Conservation (phyloP, 2,888 invertebrate species). For the Synergus gifuensis region DNA sequence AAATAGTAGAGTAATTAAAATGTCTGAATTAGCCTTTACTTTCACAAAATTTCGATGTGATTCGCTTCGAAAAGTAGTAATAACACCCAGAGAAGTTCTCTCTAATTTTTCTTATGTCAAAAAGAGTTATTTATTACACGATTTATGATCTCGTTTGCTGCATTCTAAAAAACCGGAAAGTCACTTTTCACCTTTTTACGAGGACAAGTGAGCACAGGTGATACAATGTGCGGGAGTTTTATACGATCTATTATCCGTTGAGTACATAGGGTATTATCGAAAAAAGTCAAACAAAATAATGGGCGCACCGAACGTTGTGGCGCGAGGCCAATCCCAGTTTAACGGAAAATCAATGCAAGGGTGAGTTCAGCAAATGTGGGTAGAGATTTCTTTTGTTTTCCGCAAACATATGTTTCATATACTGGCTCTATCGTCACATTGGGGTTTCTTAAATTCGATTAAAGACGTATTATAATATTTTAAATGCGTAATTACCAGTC, state of each 20-base stretch:
- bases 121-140: background rate
- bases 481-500: background rate
- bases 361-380: constrained; percentile 27
- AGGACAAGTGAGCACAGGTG: constrained; percentile 20
- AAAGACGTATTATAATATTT: too few species aligned
- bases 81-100: background rate
- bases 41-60: background rate
- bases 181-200: constrained; percentile 32
- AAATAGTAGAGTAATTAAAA: background rate
- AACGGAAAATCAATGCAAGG: constrained; percentile 60
- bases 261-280: constrained; percentile 51
- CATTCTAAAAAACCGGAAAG: constrained; percentile 26
- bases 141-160: background rate
- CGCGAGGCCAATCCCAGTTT: constrained; percentile 54
- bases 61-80: background rate
- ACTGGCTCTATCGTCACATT: too few species aligned
- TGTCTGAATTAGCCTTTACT: too few species aligned
- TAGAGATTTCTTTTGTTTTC: background rate
- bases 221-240: constrained; percentile 20
- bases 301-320: constrained; percentile 43
- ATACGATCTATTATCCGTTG: constrained; percentile 22
- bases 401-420: background rate
- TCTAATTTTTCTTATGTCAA: background rate
- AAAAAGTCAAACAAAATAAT: constrained; percentile 47
- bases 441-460: too few species aligned